Base-by-base conservation (phyloP, 2,797 vertebrate genomes). In the Syngnathus acus region DNA sequence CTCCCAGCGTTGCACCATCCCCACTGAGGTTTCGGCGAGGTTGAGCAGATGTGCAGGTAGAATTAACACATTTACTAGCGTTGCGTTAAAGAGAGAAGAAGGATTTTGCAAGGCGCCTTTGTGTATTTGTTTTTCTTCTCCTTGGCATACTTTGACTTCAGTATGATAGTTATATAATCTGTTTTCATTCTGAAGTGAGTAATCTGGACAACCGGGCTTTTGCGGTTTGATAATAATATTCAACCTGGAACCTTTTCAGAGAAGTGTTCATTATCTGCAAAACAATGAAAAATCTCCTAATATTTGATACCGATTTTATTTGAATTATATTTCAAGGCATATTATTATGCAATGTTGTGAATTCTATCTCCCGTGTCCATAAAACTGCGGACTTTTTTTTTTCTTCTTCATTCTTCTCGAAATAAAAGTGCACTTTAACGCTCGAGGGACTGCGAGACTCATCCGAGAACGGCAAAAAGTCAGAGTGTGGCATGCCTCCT, bases 41-140 rank as follows among this genome's bases (percentile, higher is more conserved):
- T 75, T 26, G 50, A 77, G 55, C 77, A 82, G 82, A 75, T 64
- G 21, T 26, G 67, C 80, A 83, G 79, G 78, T 86, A 68, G 76
- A 84, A 74, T 80, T 68, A 74, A n/a, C 13, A 58, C 59, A 64
- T 55, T 84, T 84, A 86, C 64, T 74, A 69, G 69, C 65, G 73
- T n/a, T 42, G 38, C 64, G 21, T 86, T 74, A 80, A 83, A 84
- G 70, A 21, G 3, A 10, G 19, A 38, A 26, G 51, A 21, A 64
- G 47, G 17, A 39, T 5, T 47, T 64, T 32, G 16, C 7, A 5
- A 37, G 39, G 39, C 7, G 39, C 10, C 39, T 26, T 48, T 51
- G 7, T 64, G 62, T 37, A 4, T 38, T n/a, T 48, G 14, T 19
- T 11, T 2, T 40, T 62, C 17, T 43, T 62, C 1, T 19, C 6